Evolutionary conservation across 2,113 vertebrate genomes (phyloP), one percentile per base, ranked within the genome.

Genomic region (Alethe diademata): DNA sequence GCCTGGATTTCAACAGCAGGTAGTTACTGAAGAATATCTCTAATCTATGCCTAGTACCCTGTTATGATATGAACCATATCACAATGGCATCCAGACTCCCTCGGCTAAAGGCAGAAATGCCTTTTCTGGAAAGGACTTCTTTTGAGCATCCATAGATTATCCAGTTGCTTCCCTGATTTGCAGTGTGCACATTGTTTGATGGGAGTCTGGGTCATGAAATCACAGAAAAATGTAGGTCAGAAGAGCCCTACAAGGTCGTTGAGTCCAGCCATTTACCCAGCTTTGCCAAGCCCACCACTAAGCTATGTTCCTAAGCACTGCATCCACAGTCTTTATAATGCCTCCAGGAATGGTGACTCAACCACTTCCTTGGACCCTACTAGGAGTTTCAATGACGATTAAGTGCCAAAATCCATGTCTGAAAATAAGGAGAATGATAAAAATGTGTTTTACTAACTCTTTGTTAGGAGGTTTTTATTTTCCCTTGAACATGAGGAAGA

Each of bases 71-170:
- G 31, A 35, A 22, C 2, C 24, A 16, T 14, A 14, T 47, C 65
- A 47, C 0, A 0, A n/a, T 61, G 28, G 19, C 35, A 31, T 38
- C 16, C 20, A 56, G 38, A 42, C 14, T 67, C 26, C 18, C 5
- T 11, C 0, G 0, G 7, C 11, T 48, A 50, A 40, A 54, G 20
- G 19, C 15, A 86, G 28, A 67, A 66, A 58, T n/a, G 9, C 8
- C 12, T 53, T 61, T 61, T 61, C 26, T 53, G 33, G 14, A 24
- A 61, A 33, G 12, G 9, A 23, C 3, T 53, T 69, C 2, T 53
- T 60, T 28, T 70, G 28, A 45, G 6, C 47, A 60, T 16, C 9
- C 48, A 42, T 4, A 53, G 4, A 8, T 54, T 12, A 1, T 51
- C 12, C 35, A 51, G 13, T 36, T 56, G 23, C 36, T 57, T 50